Evolutionary conservation across 2,113 vertebrate genomes (phyloP), one percentile per base, ranked within the genome.

Genomic region (Melanotaenia duboulayi): DNA sequence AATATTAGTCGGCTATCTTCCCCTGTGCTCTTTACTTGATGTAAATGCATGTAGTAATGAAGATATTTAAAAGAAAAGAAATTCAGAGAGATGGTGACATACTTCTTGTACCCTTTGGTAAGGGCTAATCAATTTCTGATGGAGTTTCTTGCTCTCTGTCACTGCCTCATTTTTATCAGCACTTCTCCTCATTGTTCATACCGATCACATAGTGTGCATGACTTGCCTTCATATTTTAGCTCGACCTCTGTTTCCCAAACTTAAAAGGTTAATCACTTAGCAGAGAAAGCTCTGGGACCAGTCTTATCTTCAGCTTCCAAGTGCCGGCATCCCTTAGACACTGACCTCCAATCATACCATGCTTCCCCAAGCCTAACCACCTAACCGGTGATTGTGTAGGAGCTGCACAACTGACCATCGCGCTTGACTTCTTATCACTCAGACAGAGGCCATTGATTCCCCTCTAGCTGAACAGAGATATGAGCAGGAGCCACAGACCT

Each of bases 271-370:
- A 69, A 54, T 50, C 11, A 40, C 32, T 73, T 80, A 74, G 84
- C 79, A 50, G 56, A 24, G 20, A 67, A 46, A 1, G 50, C 55
- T 61, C 35, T 25, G 39, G 32, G 51, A 72, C 42, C 37, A 19
- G 77, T 35, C 75, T 83, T 90, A 84, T 89, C 84, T 82, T 58
- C 74, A 57, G 78, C 74, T 72, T 62, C 49, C 55, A 84, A 59
- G 67, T 71, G 77, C 52, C 60, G 32, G 59, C 49, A 44, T 57
- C 46, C 63, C 54, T 42, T 24, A 60, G 62, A 70, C 75, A 37
- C 35, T 32, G 74, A 81, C 78, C 58, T 42, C 57, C 70, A 58
- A 64, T 84, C 68, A 79, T 23, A 42, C 54, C 64, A 58, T 19
- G 46, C 51, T 44, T 65, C 37, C 57, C 59, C 54, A 28, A 69